Evolutionary conservation across 2,888 invertebrate species (phyloP).

Genomic region (Encarsia formosa): DNA sequence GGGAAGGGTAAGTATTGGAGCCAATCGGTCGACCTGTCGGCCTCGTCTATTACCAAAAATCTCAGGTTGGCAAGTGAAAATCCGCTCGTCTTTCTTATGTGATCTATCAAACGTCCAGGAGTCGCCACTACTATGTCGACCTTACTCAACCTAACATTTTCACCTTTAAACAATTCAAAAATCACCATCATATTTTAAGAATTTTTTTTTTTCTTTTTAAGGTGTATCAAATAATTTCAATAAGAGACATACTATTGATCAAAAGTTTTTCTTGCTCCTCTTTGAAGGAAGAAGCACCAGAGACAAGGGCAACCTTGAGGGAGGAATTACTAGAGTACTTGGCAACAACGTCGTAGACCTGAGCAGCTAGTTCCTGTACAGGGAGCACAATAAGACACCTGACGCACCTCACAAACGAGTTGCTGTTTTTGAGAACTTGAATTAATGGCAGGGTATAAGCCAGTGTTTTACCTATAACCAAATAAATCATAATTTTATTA

Average conservation of each 20-base stretch:
- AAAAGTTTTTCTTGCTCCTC: slow-evolving; percentile 60
- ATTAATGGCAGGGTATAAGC: slow-evolving; percentile 90
- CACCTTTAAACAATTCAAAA: slow-evolving; percentile 52
- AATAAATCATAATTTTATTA: background rate
- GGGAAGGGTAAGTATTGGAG: slow-evolving; percentile 63
- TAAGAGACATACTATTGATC: slow-evolving; percentile 37
- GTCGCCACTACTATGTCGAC: slow-evolving; percentile 89
- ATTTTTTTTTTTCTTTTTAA: background rate
- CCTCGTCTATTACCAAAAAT: slow-evolving; percentile 93
- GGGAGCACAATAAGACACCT: slow-evolving; percentile 89
- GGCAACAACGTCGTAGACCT: slow-evolving; percentile 80
- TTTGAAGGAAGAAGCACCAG: slow-evolving; percentile 65
- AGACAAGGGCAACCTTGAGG: slow-evolving; percentile 67
- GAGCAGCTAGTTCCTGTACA: slow-evolving; percentile 84
- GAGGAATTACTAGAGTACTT: slow-evolving; percentile 65
- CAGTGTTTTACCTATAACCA: slow-evolving; percentile 68
- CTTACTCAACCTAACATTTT: slow-evolving; percentile 58
- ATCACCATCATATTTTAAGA: too few species aligned
- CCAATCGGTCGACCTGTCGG: slow-evolving; percentile 90
- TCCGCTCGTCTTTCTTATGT: slow-evolving; percentile 78
- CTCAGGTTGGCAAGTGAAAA: slow-evolving; percentile 68
- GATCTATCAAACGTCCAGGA: slow-evolving; percentile 89
- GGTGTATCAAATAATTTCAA: background rate
- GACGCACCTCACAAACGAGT: slow-evolving; percentile 64
- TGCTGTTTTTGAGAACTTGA: slow-evolving; percentile 60